Evolutionary conservation across 2,888 invertebrate species (phyloP).

Genomic region (Muschampia plurimacula): DNA sequence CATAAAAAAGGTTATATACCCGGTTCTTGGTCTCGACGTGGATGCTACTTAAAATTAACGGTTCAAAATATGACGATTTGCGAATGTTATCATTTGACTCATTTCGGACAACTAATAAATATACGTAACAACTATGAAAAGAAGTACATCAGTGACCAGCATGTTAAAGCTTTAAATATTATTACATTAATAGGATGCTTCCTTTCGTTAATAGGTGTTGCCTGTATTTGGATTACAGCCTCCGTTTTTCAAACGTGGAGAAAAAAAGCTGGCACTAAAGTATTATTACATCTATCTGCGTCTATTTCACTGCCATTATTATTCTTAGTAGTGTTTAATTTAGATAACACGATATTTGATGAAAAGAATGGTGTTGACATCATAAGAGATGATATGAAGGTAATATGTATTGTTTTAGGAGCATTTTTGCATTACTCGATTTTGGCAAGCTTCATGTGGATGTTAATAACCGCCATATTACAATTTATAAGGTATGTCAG

Average conservation of each 20-base stretch:
- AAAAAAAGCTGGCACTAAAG: conserved; percentile 87
- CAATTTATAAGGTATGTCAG: conserved; percentile 89
- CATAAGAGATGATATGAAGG: conserved; percentile 57
- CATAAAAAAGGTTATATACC: conserved; percentile 51
- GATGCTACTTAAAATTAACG: conserved; percentile 72
- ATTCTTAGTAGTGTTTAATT: conserved; percentile 69
- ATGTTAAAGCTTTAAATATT: conserved; percentile 80
- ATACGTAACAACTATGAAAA: conserved; percentile 47
- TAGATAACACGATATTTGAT: conserved; percentile 62
- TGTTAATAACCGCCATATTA: conserved; percentile 88
- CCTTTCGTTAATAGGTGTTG: conserved; percentile 84
- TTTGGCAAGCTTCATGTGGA: conserved; percentile 89
- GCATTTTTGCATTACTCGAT: conserved; percentile 88
- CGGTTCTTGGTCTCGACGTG: conserved; percentile 85
- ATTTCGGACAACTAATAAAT: conserved; percentile 86
- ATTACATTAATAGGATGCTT: conserved; percentile 86
- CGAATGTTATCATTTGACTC: conserved; percentile 86
- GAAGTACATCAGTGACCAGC: conserved; percentile 51
- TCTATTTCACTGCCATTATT: conserved; percentile 87
- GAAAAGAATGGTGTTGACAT: conserved; percentile 53
- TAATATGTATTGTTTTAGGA: conserved; percentile 85
- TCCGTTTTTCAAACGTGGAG: conserved; percentile 86
- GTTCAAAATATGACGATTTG: conserved; percentile 65
- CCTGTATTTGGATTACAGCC: conserved; percentile 86
- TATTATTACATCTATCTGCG: conserved; percentile 87